These are phyloP conservation scores for Aspiorhynchus laticeps DNA, from an alignment of 2,113 vertebrate genomes.

Conservation along the genomic window DNA sequence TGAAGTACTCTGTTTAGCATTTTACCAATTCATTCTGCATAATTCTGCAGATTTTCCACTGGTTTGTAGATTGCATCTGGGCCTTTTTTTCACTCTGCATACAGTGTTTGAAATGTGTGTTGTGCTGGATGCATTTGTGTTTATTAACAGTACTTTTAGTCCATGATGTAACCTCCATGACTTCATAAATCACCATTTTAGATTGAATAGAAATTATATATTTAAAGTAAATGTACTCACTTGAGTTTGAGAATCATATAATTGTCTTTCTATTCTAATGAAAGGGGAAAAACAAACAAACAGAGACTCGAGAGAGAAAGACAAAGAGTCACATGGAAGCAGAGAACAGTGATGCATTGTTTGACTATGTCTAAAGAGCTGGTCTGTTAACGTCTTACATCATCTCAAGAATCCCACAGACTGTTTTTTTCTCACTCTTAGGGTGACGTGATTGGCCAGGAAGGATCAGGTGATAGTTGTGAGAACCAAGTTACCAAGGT, in stretches of 20 bases:
- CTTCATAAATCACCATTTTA: background rate
- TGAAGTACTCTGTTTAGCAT: background rate
- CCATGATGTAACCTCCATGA: background rate
- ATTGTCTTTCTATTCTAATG: background rate
- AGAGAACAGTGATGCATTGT: slow-evolving; percentile 33
- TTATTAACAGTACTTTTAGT: background rate
- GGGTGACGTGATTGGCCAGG: slow-evolving; percentile 45
- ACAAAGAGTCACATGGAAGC: slow-evolving; percentile 10
- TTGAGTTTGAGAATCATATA: background rate
- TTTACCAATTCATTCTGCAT: background rate
- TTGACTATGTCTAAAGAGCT: background rate
- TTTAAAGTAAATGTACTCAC: background rate
- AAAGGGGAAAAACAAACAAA: background rate
- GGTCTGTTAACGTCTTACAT: slow-evolving; percentile 4
- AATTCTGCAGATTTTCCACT: background rate
- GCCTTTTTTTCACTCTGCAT: background rate
- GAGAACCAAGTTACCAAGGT: slow-evolving; percentile 39
- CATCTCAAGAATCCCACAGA: slow-evolving; percentile 21
- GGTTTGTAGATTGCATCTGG: background rate
- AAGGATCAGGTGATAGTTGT: slow-evolving; percentile 27
- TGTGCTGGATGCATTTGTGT: background rate
- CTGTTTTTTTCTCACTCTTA: slow-evolving; percentile 25
- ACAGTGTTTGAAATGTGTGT: background rate
- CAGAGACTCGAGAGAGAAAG: background rate
- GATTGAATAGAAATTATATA: background rate